Base-by-base conservation (phyloP, 2,888 invertebrate genomes). In the Caenorhabditis sp. region DNA sequence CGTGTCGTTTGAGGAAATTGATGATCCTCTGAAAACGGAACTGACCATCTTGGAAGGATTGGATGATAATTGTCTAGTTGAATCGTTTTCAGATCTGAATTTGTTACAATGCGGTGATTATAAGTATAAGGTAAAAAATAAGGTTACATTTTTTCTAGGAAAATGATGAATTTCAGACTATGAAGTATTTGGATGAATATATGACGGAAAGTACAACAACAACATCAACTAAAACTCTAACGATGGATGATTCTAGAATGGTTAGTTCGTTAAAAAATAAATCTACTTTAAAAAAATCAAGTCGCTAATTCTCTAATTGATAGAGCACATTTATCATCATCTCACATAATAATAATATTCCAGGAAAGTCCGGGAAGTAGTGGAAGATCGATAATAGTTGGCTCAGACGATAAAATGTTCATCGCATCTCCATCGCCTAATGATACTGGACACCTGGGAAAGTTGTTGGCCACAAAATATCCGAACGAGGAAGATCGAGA, bases 1-100 rank as follows among this genome's bases (percentile, higher is more conserved):
- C 7, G 80, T 76, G 1, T 81, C 80, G 20, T 85, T 80, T 58
- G 84, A 85, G 52, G 84, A 85, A 52, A 85, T 85, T 64, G 85
- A 85, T 62, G 82, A 83, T 62, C 79, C 80, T 5, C 62, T 81
- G 27, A 72, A 82, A 77, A 71, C 74, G 0, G 80, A 80, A 54
- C 43, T 80, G n/a, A 76, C 77, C 0, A 77, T 72, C 50, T 50
- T 75, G 12, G 78, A 74, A 49, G 72, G 68, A 38, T 50, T 78
- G 26, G 76, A 76, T 25, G 65, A 61, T 3, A 64, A 62, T 23
- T 49, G 49, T 21, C 12, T 68, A 8, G 49, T 49, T 14, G 72
- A 72, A 36, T 67, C 71, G 5, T 67, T 67, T 49, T 59, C 57
- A 10, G 59, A 65, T 26, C n/a, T 70, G 12, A 60, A 67, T 14